Percentiles rank a stretch among this genome's conserved stretches.
phyloP scores from a whole-genome alignment of 2,888 invertebrate species.

The Nudaria mundana region DNA sequence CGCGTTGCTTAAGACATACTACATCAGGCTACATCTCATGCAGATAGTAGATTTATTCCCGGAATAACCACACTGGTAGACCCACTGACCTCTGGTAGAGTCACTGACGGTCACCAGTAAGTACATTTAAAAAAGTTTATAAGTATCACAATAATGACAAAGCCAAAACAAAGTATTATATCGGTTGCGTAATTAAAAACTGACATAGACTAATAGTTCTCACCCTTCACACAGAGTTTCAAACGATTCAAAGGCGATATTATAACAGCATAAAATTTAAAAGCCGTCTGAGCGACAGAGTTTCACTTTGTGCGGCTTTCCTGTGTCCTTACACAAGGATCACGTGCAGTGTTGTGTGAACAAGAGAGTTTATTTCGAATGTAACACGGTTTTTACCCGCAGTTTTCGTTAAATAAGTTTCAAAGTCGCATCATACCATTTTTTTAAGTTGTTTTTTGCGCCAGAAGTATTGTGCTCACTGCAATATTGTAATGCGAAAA shows the following conservation, averaged over 20 bases:
- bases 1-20: too few relatives aligned
- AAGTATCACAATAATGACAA: too few relatives aligned
- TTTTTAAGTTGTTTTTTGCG: conserved; percentile 6
- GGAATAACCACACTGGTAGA: too few relatives aligned
- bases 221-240: conserved; percentile 3
- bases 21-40: too few relatives aligned
- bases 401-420: conserved; percentile 12
- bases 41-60: too few relatives aligned
- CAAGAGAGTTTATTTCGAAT: conserved; percentile 33
- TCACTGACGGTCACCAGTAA: too few relatives aligned
- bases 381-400: conserved; percentile 26
- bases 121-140: too few relatives aligned
- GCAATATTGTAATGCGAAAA: not conserved
- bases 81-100: too few relatives aligned
- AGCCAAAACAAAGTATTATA: too few relatives aligned
- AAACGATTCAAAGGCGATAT: conserved; percentile 21
- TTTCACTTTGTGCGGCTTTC: conserved; percentile 15
- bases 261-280: conserved; percentile 19
- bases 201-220: conserved; percentile 4
- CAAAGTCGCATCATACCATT: conserved; percentile 11
- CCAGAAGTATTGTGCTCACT: not conserved
- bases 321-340: conserved; percentile 36
- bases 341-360: conserved; percentile 45
- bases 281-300: conserved; percentile 17
- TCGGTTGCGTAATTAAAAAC: too few relatives aligned